These are phyloP conservation scores for Xiphydria camelus DNA, from an alignment of 2,888 invertebrate genomes.

Conservation along the genomic window DNA sequence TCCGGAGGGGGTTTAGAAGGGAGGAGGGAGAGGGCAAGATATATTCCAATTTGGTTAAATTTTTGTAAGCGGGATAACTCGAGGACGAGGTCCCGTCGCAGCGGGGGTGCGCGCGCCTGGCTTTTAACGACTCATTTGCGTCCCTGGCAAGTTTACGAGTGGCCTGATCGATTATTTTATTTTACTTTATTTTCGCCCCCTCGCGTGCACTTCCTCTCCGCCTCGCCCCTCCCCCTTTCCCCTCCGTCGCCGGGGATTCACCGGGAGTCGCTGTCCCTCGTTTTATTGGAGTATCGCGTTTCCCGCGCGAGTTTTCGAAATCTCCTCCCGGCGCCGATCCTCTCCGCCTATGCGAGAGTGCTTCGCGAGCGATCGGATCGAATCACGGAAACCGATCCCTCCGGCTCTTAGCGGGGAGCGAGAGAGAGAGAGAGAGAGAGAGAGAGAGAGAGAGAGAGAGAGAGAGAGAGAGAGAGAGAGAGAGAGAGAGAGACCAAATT, in stretches of 20 bases:
- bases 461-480: no score
- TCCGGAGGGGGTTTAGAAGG: constrained; percentile 4
- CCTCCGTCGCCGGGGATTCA: constrained; percentile 15
- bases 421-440: no score
- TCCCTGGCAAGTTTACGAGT: constrained; percentile 41
- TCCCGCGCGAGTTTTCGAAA: constrained; percentile 23
- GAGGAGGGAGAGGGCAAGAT: constrained; percentile 14
- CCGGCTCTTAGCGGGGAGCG: background rate
- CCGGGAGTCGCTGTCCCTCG: constrained; percentile 16
- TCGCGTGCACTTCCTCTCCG: constrained; percentile 18
- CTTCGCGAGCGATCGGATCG: background rate
- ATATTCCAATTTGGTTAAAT: constrained; percentile 38
- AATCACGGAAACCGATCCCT: background rate
- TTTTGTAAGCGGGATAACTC: constrained; percentile 33
- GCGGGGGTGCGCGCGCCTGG: constrained; percentile 39
- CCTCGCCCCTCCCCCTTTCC: constrained; percentile 1
- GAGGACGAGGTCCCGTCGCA: constrained; percentile 25
- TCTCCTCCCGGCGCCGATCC: constrained; percentile 15
- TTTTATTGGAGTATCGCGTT: constrained; percentile 38
- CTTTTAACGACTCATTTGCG: constrained; percentile 52
- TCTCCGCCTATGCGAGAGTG: constrained; percentile 22
- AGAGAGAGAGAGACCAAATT: no score
- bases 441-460: no score
- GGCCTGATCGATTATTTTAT: constrained; percentile 50
- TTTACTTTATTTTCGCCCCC: constrained; percentile 37